Base-by-base conservation (phyloP, 1,140 invertebrate species). In the Asobara japonica region DNA sequence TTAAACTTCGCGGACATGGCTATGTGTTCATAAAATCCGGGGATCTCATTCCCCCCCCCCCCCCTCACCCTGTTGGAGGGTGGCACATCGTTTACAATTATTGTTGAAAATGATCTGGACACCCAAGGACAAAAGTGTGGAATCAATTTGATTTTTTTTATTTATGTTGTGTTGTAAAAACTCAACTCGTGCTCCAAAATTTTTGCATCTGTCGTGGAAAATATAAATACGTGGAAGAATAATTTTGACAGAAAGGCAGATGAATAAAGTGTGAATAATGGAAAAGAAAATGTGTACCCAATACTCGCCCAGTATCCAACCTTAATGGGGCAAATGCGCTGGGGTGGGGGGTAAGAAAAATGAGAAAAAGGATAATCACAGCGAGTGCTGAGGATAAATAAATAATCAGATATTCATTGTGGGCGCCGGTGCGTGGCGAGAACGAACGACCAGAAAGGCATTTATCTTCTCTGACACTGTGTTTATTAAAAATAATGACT, bases 401-500 rank as follows among this genome's bases (percentile, higher is more conserved):
- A 72, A 72, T 72, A 72, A 72, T 72, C 70, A 65, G 70, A 66
- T 67, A 67, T 72, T 72, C 70, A 72, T 72, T 72, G 70, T 72
- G 36, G 29, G 64, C 62, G 64, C 64, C 70, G 51, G 41, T 66
- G 69, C 69, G 62, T 65, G 61, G 31, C 45, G 64, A 72, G 70
- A 62, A 33, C 60, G 60, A 62, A 64, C 70, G 64, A 72, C 64
- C 70, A 72, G 45, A 72, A 66, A 72, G 45, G 70, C 70, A 72
- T 72, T 72, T 72, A 72, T 72, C 70, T 72, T 72, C 41, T 66
- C 62, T 72, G 70, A 72, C 70, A 72, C 64, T 66, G 70, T 72
- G 70, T 72, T 72, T 72, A 72, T 72, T 72, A 72, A 72, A 72
- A 72, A 72, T 72, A 72, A 72, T 72, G 70, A 72, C 70, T 72